Conservation (phyloP, 1,140 invertebrate genomes). For the Ostrea denselamellosa region DNA sequence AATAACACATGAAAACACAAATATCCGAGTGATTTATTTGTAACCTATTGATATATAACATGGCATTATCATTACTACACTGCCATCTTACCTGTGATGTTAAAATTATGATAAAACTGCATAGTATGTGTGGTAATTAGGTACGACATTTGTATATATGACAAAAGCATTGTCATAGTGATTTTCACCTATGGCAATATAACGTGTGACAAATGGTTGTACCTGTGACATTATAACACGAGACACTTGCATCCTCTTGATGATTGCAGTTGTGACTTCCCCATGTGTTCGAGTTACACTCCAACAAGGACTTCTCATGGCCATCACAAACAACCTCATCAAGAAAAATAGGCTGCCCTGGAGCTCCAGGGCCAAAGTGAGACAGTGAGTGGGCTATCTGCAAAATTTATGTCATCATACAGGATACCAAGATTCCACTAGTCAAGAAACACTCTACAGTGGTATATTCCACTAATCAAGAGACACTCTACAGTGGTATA, state of each 20-base stretch:
- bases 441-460: not conserved
- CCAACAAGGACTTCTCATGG: constrained; percentile 50
- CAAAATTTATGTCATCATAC: not conserved
- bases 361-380: constrained; percentile 43
- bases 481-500: not conserved
- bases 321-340: constrained; percentile 60
- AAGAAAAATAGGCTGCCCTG: constrained; percentile 45
- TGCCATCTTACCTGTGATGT: no score
- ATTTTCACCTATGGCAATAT: not conserved
- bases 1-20: no score
- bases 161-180: not conserved
- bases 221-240: constrained; percentile 59
- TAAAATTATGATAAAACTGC: no score
- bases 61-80: no score
- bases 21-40: no score
- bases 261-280: constrained; percentile 59
- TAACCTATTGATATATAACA: no score
- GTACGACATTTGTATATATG: no score
- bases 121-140: no score
- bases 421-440: not conserved
- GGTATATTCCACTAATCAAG: not conserved
- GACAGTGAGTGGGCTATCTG: constrained; percentile 51
- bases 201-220: not conserved
- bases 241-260: constrained; percentile 61
- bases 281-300: constrained; percentile 60